Evolutionary conservation across 1,140 invertebrate genomes (phyloP).

Genomic region (Macrobrachium nipponense): DNA sequence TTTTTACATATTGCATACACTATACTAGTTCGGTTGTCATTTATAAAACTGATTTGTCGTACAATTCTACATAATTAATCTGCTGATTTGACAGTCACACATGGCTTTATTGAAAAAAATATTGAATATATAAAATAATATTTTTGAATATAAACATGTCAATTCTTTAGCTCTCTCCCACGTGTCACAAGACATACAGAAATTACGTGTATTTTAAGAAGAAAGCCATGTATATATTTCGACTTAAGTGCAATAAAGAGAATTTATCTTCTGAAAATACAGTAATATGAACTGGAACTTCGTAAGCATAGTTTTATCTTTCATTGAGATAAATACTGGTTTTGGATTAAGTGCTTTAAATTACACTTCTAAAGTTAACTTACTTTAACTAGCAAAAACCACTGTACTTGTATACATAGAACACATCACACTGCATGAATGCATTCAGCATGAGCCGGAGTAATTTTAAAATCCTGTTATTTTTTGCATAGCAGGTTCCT

Average conservation of each 20-base stretch:
- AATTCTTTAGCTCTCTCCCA: slow-evolving; percentile 19
- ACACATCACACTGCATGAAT: neutral
- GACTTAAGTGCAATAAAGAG: slow-evolving; percentile 42
- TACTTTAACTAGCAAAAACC: slow-evolving; percentile 21
- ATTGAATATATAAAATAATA: neutral
- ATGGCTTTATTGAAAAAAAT: neutral
- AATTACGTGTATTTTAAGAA: slow-evolving; percentile 40
- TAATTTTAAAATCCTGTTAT: neutral
- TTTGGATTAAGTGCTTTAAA: slow-evolving; percentile 52
- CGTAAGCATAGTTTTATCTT: slow-evolving; percentile 21
- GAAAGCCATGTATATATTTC: slow-evolving; percentile 38
- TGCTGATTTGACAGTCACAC: no score
- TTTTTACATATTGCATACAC: no score
- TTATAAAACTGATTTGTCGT: no score
- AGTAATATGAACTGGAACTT: slow-evolving; percentile 28
- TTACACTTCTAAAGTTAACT: slow-evolving; percentile 24
- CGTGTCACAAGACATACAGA: no score
- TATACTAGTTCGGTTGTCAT: no score
- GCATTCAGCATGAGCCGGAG: neutral
- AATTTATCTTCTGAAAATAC: slow-evolving; percentile 20
- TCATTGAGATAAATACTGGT: slow-evolving; percentile 30
- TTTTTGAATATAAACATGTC: neutral
- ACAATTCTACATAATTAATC: no score
- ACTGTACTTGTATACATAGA: neutral
- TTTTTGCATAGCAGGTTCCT: no score